phyloP scores from a whole-genome alignment of 2,888 invertebrate genomes.

The Hirtodrosophila alboralis region DNA sequence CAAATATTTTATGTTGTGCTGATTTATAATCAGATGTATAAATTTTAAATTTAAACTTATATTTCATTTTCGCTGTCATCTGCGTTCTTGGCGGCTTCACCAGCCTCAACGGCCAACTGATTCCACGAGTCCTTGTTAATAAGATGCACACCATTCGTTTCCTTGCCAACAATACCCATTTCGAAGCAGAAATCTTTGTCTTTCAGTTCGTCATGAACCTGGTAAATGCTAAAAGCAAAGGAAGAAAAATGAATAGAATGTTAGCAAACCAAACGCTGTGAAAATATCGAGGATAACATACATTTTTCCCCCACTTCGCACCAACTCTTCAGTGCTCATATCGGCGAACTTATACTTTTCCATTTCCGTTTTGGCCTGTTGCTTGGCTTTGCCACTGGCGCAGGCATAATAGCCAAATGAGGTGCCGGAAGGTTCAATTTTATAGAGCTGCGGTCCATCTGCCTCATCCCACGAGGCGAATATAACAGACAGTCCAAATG shows the following conservation, averaged over 20 bases:
- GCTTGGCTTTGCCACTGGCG: conserved; percentile 99
- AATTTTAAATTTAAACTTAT: conserved; percentile 51
- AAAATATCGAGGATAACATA: conserved; percentile 83
- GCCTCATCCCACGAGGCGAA: conserved; percentile 92
- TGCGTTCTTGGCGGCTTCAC: conserved; percentile 88
- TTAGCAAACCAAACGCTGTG: neutral
- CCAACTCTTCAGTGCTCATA: conserved; percentile 92
- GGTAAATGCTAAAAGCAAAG: conserved; percentile 88
- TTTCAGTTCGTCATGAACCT: conserved; percentile 96
- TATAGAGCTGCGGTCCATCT: conserved; percentile 94
- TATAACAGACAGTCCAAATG: conserved; percentile 97
- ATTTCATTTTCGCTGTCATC: conserved; percentile 87
- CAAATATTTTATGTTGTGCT: conserved; percentile 25
- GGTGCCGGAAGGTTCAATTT: conserved; percentile 98
- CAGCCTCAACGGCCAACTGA: conserved; percentile 95
- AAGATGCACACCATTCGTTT: conserved; percentile 91
- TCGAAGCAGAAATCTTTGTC: conserved; percentile 94
- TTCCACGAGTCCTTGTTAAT: conserved; percentile 90
- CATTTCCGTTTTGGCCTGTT: conserved; percentile 99
- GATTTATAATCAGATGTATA: conserved; percentile 48
- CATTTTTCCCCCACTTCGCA: conserved; percentile 98
- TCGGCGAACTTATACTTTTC: conserved; percentile 96
- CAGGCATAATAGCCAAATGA: conserved; percentile 98
- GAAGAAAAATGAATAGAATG: neutral
- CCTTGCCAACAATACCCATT: conserved; percentile 96